A percentile compares a stretch with the other conserved stretches of the same genome.
phyloP scores from a whole-genome alignment of 2,888 invertebrate genomes.

The Rhodophaea formosa region DNA sequence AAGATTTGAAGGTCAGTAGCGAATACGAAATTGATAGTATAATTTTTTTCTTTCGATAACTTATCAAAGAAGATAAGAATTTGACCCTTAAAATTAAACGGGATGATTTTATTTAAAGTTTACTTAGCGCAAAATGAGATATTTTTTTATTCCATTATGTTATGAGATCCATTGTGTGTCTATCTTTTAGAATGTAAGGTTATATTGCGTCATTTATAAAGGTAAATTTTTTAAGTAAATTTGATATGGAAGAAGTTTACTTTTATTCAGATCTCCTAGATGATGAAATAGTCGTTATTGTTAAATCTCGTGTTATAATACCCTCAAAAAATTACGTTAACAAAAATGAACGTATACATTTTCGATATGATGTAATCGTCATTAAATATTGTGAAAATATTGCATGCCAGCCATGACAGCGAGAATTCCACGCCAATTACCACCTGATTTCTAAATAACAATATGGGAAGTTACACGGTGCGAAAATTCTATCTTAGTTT shows the following conservation, averaged over 20 bases:
- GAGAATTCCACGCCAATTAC: constrained; percentile 1
- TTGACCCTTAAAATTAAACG: too few species aligned
- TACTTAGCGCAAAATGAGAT: too few species aligned
- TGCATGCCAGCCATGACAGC: neutral
- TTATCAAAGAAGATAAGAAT: neutral
- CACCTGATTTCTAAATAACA: neutral
- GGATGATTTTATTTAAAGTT: too few species aligned
- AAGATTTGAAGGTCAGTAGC: neutral
- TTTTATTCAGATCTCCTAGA: too few species aligned
- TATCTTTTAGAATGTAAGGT: neutral
- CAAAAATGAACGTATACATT: neutral
- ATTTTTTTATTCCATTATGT: neutral
- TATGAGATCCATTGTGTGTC: neutral
- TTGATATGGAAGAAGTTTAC: too few species aligned
- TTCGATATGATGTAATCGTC: neutral
- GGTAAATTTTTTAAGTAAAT: too few species aligned
- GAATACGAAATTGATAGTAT: neutral
- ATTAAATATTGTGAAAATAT: neutral
- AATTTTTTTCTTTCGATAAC: too few species aligned
- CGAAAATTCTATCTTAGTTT: neutral
- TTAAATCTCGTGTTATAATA: too few species aligned
- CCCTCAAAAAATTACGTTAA: too few species aligned
- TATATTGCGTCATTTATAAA: too few species aligned
- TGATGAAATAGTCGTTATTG: too few species aligned
- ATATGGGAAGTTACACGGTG: neutral